These are phyloP conservation scores for Margarornis squamiger DNA, from an alignment of 2,797 vertebrate species.

Conservation along the genomic window DNA sequence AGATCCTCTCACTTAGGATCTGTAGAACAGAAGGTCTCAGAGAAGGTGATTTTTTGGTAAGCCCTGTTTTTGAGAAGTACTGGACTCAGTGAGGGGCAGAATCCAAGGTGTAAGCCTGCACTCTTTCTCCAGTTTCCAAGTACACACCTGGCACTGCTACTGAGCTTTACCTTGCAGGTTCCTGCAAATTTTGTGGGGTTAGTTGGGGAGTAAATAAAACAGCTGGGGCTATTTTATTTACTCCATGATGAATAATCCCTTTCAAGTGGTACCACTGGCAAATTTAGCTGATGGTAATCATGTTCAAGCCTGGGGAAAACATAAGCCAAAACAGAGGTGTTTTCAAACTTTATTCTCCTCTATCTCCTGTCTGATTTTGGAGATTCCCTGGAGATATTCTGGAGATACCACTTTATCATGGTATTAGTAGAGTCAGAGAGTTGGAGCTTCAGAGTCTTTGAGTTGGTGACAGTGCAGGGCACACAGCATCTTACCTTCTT, in stretches of 20 bases:
- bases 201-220: not conserved
- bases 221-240: not conserved
- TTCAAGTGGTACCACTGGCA: not conserved
- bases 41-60: not conserved
- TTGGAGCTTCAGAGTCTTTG: not conserved
- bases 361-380: not conserved
- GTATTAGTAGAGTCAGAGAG: not conserved
- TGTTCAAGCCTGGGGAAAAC: not conserved
- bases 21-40: not conserved
- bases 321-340: not conserved
- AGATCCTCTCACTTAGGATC: not conserved
- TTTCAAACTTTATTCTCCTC: not conserved
- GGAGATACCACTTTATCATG: not conserved
- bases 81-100: not conserved
- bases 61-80: not conserved
- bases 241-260: not conserved
- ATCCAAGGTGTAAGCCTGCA: not conserved
- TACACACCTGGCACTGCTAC: not conserved
- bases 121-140: not conserved
- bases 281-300: not conserved
- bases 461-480: not conserved
- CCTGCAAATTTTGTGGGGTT: not conserved
- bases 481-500: not conserved
- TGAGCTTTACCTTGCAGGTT: not conserved
- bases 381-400: not conserved